phyloP scores from a whole-genome alignment of 2,113 vertebrate species.

The Bos taurus region ARS-UCD2.0 NC_037340.1:23988501-23989000 shows the following conservation, averaged over 20 bases:
- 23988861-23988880: background rate
- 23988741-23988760: slow-evolving; percentile 17
- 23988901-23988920: background rate
- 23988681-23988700: slow-evolving; percentile 65
- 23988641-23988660: background rate
- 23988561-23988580: background rate
- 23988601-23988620: background rate
- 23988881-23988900: background rate
- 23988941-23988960: background rate
- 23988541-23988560: background rate
- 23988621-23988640: background rate
- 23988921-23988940: background rate
- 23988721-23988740: slow-evolving; percentile 48
- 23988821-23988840: slow-evolving; percentile 23
- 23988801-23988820: slow-evolving; percentile 46
- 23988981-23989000: background rate
- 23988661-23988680: background rate
- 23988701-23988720: slow-evolving; percentile 65
- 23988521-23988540: background rate
- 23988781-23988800: slow-evolving; percentile 20
- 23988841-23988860: background rate
- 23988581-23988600: background rate
- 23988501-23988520: background rate
- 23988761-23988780: slow-evolving; percentile 23
- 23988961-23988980: background rate